These are phyloP conservation scores for Glossophaga mutica DNA, from an alignment of 2,797 vertebrate genomes.

Conservation along the genomic window DNA sequence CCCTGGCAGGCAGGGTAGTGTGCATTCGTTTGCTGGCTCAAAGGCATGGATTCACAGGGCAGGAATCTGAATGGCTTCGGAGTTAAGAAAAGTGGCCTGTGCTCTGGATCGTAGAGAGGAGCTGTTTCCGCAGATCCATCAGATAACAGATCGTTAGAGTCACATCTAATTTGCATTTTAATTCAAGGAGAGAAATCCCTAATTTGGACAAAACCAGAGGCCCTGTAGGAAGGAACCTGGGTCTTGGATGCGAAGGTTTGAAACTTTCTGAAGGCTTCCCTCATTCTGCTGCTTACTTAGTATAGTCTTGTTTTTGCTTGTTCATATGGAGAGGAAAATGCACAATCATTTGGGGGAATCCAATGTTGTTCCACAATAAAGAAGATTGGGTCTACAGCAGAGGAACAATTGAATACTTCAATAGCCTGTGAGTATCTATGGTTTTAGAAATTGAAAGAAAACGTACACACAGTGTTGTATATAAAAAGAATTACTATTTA, in stretches of 20 bases:
- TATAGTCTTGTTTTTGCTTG: not conserved
- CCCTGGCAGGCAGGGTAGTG: not conserved
- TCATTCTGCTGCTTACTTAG: not conserved
- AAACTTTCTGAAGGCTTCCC: not conserved
- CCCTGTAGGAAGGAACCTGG: not conserved
- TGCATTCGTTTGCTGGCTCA: not conserved
- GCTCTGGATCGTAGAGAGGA: not conserved
- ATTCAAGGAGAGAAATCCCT: not conserved
- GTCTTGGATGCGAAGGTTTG: not conserved
- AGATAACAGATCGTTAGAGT: not conserved
- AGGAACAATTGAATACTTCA: not conserved
- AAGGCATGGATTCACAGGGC: not conserved
- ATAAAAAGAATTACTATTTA: not conserved
- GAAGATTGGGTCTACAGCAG: not conserved
- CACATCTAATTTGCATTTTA: not conserved
- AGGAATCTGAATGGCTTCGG: not conserved
- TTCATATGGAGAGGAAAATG: not conserved
- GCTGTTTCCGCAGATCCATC: not conserved
- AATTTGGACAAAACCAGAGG: not conserved
- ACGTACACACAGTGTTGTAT: not conserved
- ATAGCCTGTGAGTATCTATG: not conserved
- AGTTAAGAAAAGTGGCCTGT: not conserved
- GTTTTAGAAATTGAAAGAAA: slow-evolving; percentile 34
- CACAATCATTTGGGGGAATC: not conserved
- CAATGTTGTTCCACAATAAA: not conserved